These are phyloP conservation scores for Drosophila lacteicornis DNA, from an alignment of 1,140 invertebrate species.

Conservation along the genomic window DNA sequence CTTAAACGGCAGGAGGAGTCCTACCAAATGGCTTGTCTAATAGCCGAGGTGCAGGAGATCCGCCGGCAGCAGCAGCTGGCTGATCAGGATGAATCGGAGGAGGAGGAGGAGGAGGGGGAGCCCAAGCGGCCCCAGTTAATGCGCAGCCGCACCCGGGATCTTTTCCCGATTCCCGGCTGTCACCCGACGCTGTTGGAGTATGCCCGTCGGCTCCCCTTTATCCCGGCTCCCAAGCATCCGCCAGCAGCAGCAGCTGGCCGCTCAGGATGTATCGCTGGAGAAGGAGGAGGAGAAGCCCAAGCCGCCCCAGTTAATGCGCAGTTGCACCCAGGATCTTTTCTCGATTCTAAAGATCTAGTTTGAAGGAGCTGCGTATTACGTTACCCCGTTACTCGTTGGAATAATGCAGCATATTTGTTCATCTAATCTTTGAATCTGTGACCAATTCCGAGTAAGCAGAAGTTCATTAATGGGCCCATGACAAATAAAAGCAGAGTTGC, in stretches of 20 bases:
- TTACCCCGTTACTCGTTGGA: neutral
- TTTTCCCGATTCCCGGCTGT: neutral
- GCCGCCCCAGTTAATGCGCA: neutral
- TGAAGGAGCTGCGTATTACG: neutral
- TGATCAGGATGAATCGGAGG: too few species aligned
- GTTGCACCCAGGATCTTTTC: neutral
- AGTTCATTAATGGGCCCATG: too few species aligned
- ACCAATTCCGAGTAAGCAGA: too few species aligned
- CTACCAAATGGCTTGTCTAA: neutral
- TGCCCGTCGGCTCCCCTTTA: too few species aligned
- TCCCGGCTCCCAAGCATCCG: too few species aligned
- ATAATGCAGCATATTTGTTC: neutral
- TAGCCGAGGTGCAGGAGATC: neutral
- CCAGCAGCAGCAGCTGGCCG: too few species aligned
- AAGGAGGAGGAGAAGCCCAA: neutral
- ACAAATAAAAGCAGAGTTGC: too few species aligned
- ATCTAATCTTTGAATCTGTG: too few species aligned
- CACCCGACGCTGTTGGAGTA: too few species aligned
- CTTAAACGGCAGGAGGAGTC: neutral
- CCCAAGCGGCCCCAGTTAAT: neutral
- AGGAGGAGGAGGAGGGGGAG: too few species aligned
- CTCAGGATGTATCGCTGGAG: too few species aligned
- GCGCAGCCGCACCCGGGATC: neutral
- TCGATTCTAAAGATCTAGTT: neutral
- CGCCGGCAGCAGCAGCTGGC: neutral